phyloP scores from a whole-genome alignment of 2,797 vertebrate species.

The Menidia menidia region DNA sequence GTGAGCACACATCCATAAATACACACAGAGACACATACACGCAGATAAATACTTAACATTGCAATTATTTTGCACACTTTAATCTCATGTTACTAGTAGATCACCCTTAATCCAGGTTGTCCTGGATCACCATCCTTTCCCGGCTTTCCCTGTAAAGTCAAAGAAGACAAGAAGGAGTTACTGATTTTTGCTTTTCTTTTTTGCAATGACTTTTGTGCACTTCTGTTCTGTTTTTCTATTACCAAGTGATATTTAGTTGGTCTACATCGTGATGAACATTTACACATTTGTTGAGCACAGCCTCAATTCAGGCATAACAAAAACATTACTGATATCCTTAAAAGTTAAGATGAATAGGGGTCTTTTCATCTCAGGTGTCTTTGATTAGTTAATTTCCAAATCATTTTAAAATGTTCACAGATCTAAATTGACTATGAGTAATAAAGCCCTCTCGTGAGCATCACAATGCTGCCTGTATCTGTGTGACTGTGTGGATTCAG shows the following conservation, averaged over 20 bases:
- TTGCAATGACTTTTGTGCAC: background rate
- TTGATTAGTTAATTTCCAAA: background rate
- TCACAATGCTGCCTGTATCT: background rate
- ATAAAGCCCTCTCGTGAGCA: background rate
- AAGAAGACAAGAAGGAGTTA: conserved; percentile 1
- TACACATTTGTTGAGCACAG: too few species aligned
- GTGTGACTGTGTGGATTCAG: background rate
- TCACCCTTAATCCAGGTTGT: conserved; percentile 46
- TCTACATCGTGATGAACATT: too few species aligned
- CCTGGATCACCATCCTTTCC: conserved; percentile 69
- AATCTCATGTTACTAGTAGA: background rate
- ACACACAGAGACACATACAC: background rate
- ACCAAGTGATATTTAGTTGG: too few species aligned
- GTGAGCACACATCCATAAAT: conserved; percentile 1
- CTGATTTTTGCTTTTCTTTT: background rate
- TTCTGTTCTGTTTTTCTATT: background rate
- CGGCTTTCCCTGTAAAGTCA: conserved; percentile 62
- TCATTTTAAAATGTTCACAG: background rate
- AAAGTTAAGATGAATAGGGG: background rate
- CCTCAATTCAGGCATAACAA: too few species aligned
- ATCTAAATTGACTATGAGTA: background rate
- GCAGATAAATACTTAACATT: background rate
- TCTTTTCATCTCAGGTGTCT: background rate
- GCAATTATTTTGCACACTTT: background rate
- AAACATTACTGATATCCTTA: too few species aligned